Evolutionary conservation across 2,888 invertebrate genomes (phyloP).

Genomic region (Hipparchia sbordonii): DNA sequence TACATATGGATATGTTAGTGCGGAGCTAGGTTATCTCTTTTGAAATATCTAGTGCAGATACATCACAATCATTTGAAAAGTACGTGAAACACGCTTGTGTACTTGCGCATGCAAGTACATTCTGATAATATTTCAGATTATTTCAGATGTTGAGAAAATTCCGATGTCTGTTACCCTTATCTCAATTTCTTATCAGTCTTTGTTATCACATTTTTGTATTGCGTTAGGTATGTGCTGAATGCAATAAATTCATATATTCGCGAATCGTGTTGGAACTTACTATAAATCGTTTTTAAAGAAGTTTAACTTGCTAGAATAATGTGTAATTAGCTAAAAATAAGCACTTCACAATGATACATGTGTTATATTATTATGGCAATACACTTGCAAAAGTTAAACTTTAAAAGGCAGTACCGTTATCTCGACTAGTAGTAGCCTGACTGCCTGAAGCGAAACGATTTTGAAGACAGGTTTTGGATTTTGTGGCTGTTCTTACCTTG

Average conservation of each 20-base stretch:
- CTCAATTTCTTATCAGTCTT: conserved; percentile 16
- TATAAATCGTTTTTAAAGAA: background rate
- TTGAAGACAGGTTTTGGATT: conserved; percentile 6
- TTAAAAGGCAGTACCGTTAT: conserved; percentile 4
- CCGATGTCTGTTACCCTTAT: conserved; percentile 18
- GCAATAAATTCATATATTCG: background rate
- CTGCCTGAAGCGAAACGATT: background rate
- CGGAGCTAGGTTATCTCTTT: no score
- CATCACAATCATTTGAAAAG: background rate
- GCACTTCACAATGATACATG: background rate
- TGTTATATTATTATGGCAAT: background rate
- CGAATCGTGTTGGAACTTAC: background rate
- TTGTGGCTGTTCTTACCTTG: background rate
- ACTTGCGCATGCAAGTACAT: background rate
- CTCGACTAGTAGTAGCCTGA: background rate
- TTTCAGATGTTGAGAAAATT: conserved; percentile 21
- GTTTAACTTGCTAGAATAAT: background rate
- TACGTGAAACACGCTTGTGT: background rate
- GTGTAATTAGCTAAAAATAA: background rate
- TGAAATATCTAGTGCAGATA: no score
- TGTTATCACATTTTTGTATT: conserved; percentile 18
- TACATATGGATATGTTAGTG: no score
- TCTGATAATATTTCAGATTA: conserved; percentile 4
- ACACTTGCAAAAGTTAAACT: background rate
- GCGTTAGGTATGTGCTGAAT: background rate